These are phyloP conservation scores for Coecobrya sp. DNA, from an alignment of 2,888 invertebrate species.

Conservation along the genomic window DNA sequence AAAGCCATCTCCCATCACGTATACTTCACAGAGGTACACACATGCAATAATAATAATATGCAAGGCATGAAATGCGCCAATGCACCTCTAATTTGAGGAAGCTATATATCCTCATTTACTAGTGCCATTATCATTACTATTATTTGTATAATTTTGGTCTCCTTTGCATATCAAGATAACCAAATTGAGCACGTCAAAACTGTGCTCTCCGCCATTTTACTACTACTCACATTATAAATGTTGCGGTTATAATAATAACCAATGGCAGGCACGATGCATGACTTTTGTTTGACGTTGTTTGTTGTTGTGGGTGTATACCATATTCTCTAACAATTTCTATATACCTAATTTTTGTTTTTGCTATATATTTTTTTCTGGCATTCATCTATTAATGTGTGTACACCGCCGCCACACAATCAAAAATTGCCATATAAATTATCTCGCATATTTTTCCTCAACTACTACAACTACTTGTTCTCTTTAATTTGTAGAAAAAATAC, in stretches of 20 bases:
- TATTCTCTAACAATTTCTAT: conserved; percentile 18
- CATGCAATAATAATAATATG: conserved; percentile 21
- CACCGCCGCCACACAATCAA: conserved; percentile 60
- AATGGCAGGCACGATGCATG: neutral
- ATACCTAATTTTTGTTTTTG: conserved; percentile 47
- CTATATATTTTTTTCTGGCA: conserved; percentile 51
- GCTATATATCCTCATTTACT: conserved; percentile 36
- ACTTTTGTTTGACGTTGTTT: conserved; percentile 22
- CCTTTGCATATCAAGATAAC: conserved; percentile 51
- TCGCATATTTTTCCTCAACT: conserved; percentile 43
- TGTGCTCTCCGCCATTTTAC: conserved; percentile 28
- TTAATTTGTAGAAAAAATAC: conserved; percentile 58
- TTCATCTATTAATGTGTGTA: conserved; percentile 64
- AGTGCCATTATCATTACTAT: conserved; percentile 39
- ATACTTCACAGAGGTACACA: neutral
- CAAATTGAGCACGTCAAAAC: conserved; percentile 41
- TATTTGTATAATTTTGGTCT: conserved; percentile 51
- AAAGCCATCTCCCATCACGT: conserved; percentile 32
- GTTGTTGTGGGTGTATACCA: conserved; percentile 77
- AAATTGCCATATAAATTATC: conserved; percentile 71
- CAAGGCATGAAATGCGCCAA: conserved; percentile 20
- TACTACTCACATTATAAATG: conserved; percentile 48
- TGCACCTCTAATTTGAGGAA: conserved; percentile 43
- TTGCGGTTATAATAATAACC: conserved; percentile 24
- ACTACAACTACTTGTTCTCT: conserved; percentile 29